Evolutionary conservation across 2,797 vertebrate genomes (phyloP).

Genomic region (Phalanger gymnotis): DNA sequence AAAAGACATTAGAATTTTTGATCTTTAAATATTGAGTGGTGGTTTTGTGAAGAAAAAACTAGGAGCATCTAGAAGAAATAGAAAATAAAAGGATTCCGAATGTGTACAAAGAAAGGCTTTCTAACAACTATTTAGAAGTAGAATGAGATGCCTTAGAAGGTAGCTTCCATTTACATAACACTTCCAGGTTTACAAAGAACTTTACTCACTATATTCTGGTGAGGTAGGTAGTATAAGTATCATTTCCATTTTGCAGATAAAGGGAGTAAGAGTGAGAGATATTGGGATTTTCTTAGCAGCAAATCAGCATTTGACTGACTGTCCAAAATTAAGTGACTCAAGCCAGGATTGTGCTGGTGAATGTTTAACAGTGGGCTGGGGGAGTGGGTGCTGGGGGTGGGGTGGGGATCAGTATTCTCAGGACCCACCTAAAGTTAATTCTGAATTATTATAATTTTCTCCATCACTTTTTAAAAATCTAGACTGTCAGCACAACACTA

Average conservation of each 20-base stretch:
- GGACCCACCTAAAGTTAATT: neutral
- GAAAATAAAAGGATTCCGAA: neutral
- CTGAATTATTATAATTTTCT: neutral
- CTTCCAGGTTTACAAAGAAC: neutral
- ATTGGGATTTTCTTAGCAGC: neutral
- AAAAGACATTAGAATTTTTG: neutral
- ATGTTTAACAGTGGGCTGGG: neutral
- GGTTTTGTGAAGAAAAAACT: neutral
- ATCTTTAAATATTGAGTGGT: neutral
- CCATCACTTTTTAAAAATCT: neutral
- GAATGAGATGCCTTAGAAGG: neutral
- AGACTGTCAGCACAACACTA: neutral
- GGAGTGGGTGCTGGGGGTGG: neutral
- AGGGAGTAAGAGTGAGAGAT: neutral
- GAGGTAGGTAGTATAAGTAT: neutral
- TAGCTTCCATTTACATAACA: neutral
- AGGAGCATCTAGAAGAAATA: neutral
- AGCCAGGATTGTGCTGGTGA: neutral
- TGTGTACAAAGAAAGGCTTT: neutral
- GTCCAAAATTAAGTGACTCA: neutral
- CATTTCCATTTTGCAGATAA: neutral
- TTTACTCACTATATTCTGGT: neutral
- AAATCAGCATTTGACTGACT: neutral
- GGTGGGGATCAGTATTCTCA: neutral
- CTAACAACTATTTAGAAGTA: neutral